Evolutionary conservation across 1,140 invertebrate genomes (phyloP).

Genomic region (Delia radicum): DNA sequence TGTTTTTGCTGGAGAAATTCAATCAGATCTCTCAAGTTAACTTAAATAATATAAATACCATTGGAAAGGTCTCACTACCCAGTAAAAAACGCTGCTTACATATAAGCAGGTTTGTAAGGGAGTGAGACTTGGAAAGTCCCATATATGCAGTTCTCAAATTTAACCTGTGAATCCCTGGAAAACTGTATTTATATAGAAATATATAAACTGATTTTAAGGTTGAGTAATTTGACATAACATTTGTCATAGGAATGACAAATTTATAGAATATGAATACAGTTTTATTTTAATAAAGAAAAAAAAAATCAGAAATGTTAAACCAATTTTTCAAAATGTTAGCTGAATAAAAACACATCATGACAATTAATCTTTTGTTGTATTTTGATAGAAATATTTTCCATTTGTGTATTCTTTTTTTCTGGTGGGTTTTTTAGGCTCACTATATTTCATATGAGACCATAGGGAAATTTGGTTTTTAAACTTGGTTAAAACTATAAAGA

Average conservation of each 20-base stretch:
- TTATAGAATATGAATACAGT: not conserved
- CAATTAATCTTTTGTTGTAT: not conserved
- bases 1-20: too few relatives aligned
- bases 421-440: not conserved
- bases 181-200: too few relatives aligned
- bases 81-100: too few relatives aligned
- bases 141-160: too few relatives aligned
- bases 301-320: too few relatives aligned
- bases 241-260: not conserved
- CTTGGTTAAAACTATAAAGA: not conserved
- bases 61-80: too few relatives aligned
- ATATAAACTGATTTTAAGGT: conserved; percentile 10
- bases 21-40: too few relatives aligned
- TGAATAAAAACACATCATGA: not conserved
- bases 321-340: not conserved
- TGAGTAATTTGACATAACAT: conserved; percentile 15
- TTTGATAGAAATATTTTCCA: not conserved
- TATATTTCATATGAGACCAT: not conserved
- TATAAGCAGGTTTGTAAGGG: too few relatives aligned
- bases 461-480: not conserved
- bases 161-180: too few relatives aligned
- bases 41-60: too few relatives aligned
- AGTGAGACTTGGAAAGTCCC: too few relatives aligned
- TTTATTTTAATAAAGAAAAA: too few relatives aligned
- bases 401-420: not conserved